A percentile compares a stretch with the other conserved stretches of the same genome.
Evolutionary conservation across 2,888 invertebrate species (phyloP).

Genomic region (Baccha elongata): DNA sequence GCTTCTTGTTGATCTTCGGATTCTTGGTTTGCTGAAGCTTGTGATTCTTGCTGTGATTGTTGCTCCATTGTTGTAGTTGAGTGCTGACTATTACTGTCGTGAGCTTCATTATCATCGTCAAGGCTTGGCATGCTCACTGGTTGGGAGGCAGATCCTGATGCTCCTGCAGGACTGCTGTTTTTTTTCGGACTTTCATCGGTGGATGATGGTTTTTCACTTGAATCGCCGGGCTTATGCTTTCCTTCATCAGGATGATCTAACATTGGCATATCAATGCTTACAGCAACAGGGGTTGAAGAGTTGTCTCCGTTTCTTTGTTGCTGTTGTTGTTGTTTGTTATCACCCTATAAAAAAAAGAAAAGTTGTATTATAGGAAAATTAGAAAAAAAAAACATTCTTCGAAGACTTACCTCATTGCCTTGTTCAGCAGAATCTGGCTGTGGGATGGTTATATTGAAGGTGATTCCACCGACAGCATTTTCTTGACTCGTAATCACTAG

Average conservation of each 20-base stretch:
- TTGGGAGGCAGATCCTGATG: conserved; percentile 73
- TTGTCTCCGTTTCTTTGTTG: conserved; percentile 51
- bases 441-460: conserved; percentile 82
- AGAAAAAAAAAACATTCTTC: not conserved
- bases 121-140: conserved; percentile 82
- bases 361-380: not conserved
- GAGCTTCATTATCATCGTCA: conserved; percentile 81
- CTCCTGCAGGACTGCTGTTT: conserved; percentile 47
- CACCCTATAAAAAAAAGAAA: not conserved
- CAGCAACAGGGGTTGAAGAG: conserved; percentile 78
- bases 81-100: conserved; percentile 72
- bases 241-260: conserved; percentile 81
- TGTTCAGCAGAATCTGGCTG: conserved; percentile 78
- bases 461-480: conserved; percentile 81
- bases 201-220: conserved; percentile 75
- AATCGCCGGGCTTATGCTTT: conserved; percentile 49
- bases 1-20: conserved; percentile 61
- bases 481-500: conserved; percentile 82
- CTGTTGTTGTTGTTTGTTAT: conserved; percentile 33
- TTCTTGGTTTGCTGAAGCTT: conserved; percentile 39
- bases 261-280: conserved; percentile 82
- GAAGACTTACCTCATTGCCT: conserved; percentile 70
- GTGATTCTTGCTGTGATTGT: conserved; percentile 58
- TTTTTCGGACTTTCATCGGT: conserved; percentile 74
- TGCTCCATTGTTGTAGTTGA: conserved; percentile 70